Base-by-base conservation (phyloP, 2,888 invertebrate species). In the Pimpla rufipes region DNA sequence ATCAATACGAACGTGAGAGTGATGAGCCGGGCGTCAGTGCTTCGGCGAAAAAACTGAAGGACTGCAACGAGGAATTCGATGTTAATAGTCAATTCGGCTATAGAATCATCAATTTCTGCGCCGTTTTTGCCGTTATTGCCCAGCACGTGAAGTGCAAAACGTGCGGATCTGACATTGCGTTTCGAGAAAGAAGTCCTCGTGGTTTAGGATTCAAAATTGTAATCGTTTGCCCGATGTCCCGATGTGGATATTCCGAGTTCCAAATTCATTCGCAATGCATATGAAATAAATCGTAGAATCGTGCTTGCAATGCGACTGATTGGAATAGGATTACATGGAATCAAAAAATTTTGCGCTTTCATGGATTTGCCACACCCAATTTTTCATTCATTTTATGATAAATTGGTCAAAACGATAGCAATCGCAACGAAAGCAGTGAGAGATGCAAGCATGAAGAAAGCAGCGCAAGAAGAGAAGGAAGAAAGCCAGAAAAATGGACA, bases 181-280 rank as follows among this genome's bases (percentile, higher is more conserved):
- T 87, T 79, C 71, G 18, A 29, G 85, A 85, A 76, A 81, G 55
- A 82, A 62, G 75, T 68, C 64, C 77, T 50, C 84, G 85, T 7
- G 85, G 85, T 67, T 84, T 87, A 35, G 87, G 82, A 13, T 86
- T 87, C 77, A 86, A 86, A 86, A 83, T 87, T 64, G 73, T 85
- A 23, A 81, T 86, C 52, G 75, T 71, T 82, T 86, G 87, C 55
- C 75, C 82, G 50, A 52, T 87, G 85, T 70, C 79, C 73, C 7
- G 59, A 79, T 62, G 74, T 78, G 64, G 80, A 59, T 35, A 86
- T 87, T 64, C 78, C 85, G 55, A 81, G 76, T 50, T 52, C 75
- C 79, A 68, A 68, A 62, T 83, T 29, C 16, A 76, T 82, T 13
- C 66, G 64, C 29, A 83, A 77, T n/a, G 85, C 55, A 23, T 87